These are phyloP conservation scores for Arremon brunneinucha DNA, from an alignment of 2,797 vertebrate species.

Conservation along the genomic window DNA sequence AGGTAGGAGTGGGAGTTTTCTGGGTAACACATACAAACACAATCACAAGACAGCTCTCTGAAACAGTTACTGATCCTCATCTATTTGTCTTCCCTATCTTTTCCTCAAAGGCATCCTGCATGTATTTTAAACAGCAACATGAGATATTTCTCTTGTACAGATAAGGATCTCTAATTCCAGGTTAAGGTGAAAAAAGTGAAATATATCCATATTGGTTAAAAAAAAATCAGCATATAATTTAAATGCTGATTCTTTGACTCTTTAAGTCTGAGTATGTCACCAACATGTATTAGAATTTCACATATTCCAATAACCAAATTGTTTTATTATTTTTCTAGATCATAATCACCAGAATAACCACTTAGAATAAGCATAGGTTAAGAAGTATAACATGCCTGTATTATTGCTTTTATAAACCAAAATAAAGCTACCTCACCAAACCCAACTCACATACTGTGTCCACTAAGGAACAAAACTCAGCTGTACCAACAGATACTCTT, in stretches of 20 bases:
- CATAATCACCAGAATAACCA: neutral
- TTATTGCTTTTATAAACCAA: neutral
- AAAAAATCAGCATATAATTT: neutral
- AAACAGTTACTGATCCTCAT: neutral
- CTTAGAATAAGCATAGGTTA: neutral
- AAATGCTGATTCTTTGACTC: neutral
- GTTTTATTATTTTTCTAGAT: neutral
- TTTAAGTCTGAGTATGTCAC: neutral
- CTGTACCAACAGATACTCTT: neutral
- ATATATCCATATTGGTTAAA: neutral
- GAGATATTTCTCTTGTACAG: neutral
- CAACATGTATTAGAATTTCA: neutral
- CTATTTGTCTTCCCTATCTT: neutral
- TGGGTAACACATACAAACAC: neutral
- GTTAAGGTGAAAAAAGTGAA: neutral
- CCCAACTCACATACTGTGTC: fast-evolving
- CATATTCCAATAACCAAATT: neutral
- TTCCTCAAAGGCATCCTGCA: neutral
- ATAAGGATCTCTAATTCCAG: neutral
- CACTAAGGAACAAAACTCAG: neutral
- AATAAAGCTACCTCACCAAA: neutral
- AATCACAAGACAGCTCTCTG: neutral
- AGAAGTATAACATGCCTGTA: neutral
- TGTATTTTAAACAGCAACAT: neutral
- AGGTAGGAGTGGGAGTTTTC: neutral